Conservation (phyloP, 2,797 vertebrate genomes). For the Pangasius sanitwongsei region DNA sequence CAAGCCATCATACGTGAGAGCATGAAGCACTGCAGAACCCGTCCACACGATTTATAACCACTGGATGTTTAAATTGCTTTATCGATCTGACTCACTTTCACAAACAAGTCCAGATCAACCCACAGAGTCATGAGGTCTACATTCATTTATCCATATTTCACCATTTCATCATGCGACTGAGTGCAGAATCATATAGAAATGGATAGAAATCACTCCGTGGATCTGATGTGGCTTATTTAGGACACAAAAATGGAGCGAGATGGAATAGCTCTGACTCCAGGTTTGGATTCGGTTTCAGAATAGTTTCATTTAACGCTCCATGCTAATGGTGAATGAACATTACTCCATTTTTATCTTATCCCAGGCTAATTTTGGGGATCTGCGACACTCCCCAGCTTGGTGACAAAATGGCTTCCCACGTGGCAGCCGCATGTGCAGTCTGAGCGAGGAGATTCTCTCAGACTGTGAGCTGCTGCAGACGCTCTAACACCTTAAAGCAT, state of each 20-base stretch:
- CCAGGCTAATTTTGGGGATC: not conserved
- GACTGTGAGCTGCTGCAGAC: not conserved
- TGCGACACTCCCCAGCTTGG: not conserved
- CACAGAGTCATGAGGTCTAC: not conserved
- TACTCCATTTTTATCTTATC: not conserved
- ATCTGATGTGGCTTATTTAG: not conserved
- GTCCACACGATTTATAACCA: not conserved
- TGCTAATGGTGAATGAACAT: not conserved
- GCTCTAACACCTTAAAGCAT: not conserved
- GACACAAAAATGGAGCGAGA: not conserved
- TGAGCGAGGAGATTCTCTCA: not conserved
- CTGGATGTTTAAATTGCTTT: not conserved
- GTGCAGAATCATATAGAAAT: not conserved
- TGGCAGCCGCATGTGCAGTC: not conserved
- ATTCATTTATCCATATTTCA: not conserved
- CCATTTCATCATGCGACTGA: not conserved
- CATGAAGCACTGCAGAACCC: not conserved
- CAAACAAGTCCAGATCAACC: not conserved
- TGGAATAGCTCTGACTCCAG: not conserved
- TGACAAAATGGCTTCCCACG: not conserved
- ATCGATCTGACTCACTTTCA: not conserved
- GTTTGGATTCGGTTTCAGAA: not conserved
- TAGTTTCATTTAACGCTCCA: not conserved
- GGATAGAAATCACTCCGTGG: not conserved
- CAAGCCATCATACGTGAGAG: not conserved